phyloP scores from a whole-genome alignment of 2,888 invertebrate genomes.

The Endotricha flammealis region DNA sequence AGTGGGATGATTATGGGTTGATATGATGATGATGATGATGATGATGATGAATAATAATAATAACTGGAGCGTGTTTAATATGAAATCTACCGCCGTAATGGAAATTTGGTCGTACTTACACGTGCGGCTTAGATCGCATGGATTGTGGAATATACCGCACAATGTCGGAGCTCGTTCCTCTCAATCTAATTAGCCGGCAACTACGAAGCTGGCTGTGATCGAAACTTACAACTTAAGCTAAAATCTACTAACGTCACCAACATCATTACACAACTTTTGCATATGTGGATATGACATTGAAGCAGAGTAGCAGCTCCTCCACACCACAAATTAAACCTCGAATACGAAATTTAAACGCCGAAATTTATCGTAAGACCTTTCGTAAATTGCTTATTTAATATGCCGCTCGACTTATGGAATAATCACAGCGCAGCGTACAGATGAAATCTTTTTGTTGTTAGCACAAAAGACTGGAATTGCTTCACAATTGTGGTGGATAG shows the following conservation, averaged over 20 bases:
- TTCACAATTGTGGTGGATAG: slow-evolving; percentile 34
- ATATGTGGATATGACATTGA: too few species aligned
- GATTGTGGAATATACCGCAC: slow-evolving; percentile 30
- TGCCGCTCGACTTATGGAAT: slow-evolving; percentile 35
- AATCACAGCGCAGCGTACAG: slow-evolving; percentile 38
- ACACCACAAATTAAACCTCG: not conserved
- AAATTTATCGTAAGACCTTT: slow-evolving; percentile 24
- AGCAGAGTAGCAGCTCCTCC: too few species aligned
- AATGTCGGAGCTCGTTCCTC: slow-evolving; percentile 34
- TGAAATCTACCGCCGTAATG: too few species aligned
- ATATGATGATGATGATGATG: too few species aligned
- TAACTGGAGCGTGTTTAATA: too few species aligned
- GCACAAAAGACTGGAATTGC: slow-evolving; percentile 43
- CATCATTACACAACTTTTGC: slow-evolving; percentile 55
- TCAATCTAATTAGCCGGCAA: slow-evolving; percentile 58
- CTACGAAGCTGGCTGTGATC: slow-evolving; percentile 47
- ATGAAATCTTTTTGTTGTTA: slow-evolving; percentile 51
- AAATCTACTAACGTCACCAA: slow-evolving; percentile 43
- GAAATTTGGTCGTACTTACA: too few species aligned
- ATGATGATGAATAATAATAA: too few species aligned
- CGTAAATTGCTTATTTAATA: slow-evolving; percentile 39
- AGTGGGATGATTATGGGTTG: too few species aligned
- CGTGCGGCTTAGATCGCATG: slow-evolving; percentile 2
- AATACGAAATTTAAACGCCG: slow-evolving; percentile 8
- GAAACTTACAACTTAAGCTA: slow-evolving; percentile 51